Base-by-base conservation (phyloP, 2,113 vertebrate species). In the Taurulus bubalis region DNA sequence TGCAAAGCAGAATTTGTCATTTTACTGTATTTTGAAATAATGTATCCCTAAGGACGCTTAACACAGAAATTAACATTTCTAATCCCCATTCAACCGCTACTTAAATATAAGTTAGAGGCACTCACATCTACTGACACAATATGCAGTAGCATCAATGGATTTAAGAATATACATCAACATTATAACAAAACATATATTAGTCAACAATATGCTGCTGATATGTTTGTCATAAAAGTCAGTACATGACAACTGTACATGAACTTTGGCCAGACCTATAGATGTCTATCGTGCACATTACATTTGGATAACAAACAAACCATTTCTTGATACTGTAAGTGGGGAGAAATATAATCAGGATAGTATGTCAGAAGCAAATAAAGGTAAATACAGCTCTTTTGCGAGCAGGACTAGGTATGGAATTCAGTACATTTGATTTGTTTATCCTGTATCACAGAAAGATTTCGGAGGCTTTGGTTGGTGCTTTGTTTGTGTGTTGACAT, bases 351-450 rank as follows among this genome's bases (percentile, higher is more conserved):
- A n/a, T n/a, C n/a, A n/a, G n/a, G n/a, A n/a, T n/a, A n/a, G n/a
- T n/a, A n/a, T n/a, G n/a, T n/a, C n/a, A n/a, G n/a, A n/a, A n/a
- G n/a, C n/a, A n/a, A n/a, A n/a, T n/a, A n/a, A n/a, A n/a, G n/a
- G n/a, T n/a, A 45, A 66, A 14, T 45, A 1, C 22, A 24, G 53
- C 3, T 56, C 24, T 58, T 58, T 55, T 55, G 55, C 26, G 4
- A 26, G 55, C 55, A 56, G 24, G 55, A 56, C 14, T 26, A 10
- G 51, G 8, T 55, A 28, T 58, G 22, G 22, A 26, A 3, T 51
- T 51, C n/a, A 32, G 18, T 30, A 2, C 24, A 45, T 77, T 66
- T 78, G 45, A 75, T 71, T 67, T 81, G 73, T 85, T 84, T 56
- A 73, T 64, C 6, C 60, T 75, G 69, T 53, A 56, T 63, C 5